Percentiles rank a stretch among this genome's conserved stretches.
These are phyloP conservation scores for Gymnocephalus cernua DNA, from an alignment of 2,113 vertebrate species.

Conservation along the genomic window DNA sequence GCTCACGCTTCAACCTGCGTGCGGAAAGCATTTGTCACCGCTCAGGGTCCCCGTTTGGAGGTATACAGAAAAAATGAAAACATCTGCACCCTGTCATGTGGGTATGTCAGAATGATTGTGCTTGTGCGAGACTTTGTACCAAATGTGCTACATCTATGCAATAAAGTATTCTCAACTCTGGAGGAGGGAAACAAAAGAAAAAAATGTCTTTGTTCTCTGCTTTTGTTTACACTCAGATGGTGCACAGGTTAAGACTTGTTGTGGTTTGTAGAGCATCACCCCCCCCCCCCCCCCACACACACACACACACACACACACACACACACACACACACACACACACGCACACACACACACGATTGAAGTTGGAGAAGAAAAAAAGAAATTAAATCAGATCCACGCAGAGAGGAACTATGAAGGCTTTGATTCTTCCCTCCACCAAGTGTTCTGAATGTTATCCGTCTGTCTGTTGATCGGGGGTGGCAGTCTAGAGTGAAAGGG, in stretches of 20 bases:
- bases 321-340: conserved; percentile 9
- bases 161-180: conserved; percentile 29
- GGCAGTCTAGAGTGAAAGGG: conserved; percentile 68
- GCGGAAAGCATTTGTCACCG: conserved; percentile 68
- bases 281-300: conserved; percentile 11
- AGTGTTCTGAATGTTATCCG: conserved; percentile 63
- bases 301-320: conserved; percentile 28
- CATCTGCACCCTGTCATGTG: conserved; percentile 66
- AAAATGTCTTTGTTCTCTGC: conserved; percentile 39
- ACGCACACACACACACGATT: conserved; percentile 7
- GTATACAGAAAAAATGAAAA: conserved; percentile 52
- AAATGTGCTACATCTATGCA: conserved; percentile 48
- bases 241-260: conserved; percentile 49
- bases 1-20: conserved; percentile 57
- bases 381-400: conserved; percentile 38
- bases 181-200: conserved; percentile 45
- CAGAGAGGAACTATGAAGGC: conserved; percentile 41
- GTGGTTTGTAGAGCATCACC: conserved; percentile 60
- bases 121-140: conserved; percentile 43
- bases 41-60: conserved; percentile 59
- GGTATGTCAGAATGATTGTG: conserved; percentile 61
- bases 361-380: conserved; percentile 28
- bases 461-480: conserved; percentile 62
- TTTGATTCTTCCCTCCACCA: conserved; percentile 63
- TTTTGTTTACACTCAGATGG: conserved; percentile 45